These are phyloP conservation scores for Sericinus montela DNA, from an alignment of 2,888 invertebrate genomes.

Conservation along the genomic window DNA sequence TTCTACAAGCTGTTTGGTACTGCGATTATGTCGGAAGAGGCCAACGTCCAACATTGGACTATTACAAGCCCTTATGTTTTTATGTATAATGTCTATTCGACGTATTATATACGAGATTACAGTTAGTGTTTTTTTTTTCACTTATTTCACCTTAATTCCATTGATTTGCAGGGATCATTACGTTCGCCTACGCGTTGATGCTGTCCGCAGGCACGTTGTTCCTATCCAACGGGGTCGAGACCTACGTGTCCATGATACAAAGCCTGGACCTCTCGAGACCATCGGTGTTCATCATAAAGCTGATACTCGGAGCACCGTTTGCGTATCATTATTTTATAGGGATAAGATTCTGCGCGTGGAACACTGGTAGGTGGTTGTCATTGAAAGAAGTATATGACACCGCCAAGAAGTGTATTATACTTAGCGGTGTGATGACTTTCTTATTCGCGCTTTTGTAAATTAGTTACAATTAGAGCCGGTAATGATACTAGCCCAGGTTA, in stretches of 20 bases:
- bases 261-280: conserved; percentile 42
- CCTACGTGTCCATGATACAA: conserved; percentile 55
- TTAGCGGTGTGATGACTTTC: conserved; percentile 23
- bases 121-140: too few species aligned
- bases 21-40: too few species aligned
- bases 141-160: neutral
- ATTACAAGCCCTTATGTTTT: too few species aligned
- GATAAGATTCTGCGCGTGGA: conserved; percentile 51
- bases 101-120: too few species aligned
- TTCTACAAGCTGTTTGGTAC: too few species aligned
- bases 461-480: neutral
- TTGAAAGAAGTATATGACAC: conserved; percentile 39
- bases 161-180: conserved; percentile 37
- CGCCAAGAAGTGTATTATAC: conserved; percentile 35
- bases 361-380: conserved; percentile 36
- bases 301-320: conserved; percentile 46
- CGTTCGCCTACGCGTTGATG: conserved; percentile 39
- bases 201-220: conserved; percentile 47
- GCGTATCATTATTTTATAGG: conserved; percentile 56
- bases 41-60: too few species aligned
- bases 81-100: too few species aligned
- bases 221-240: conserved; percentile 53
- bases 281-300: conserved; percentile 39
- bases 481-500: too few species aligned
- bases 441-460: conserved; percentile 41